These are phyloP conservation scores for Parnassius smintheus DNA, from an alignment of 2,888 invertebrate species.

Conservation along the genomic window DNA sequence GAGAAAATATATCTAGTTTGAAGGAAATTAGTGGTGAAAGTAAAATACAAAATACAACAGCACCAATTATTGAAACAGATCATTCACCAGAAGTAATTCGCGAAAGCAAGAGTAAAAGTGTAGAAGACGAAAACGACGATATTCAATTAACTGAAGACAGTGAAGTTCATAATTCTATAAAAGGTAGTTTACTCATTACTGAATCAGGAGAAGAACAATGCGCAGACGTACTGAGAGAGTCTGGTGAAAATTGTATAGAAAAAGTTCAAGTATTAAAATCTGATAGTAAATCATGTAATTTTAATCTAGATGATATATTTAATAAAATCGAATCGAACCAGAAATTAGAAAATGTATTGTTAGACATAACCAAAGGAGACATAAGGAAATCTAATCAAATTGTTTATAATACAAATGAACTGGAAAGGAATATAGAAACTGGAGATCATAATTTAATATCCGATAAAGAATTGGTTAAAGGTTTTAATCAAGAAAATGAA, in stretches of 20 bases:
- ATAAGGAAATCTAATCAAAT: not conserved
- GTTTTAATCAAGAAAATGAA: not conserved
- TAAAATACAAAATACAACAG: not conserved
- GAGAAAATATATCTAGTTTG: not conserved
- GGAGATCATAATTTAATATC: not conserved
- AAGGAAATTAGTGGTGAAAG: not conserved
- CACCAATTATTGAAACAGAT: not conserved
- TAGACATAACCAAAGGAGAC: not conserved
- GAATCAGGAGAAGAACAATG: not conserved
- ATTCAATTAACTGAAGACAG: not conserved
- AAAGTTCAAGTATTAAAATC: not conserved
- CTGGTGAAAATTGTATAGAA: too few relatives aligned
- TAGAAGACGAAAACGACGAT: slow-evolving; percentile 1
- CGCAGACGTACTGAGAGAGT: not conserved
- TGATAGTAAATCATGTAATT: not conserved
- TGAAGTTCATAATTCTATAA: not conserved
- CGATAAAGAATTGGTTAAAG: not conserved
- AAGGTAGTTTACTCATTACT: not conserved
- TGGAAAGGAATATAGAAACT: not conserved
- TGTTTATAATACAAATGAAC: not conserved
- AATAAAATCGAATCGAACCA: not conserved
- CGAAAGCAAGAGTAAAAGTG: not conserved
- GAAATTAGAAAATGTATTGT: not conserved
- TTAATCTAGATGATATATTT: not conserved
- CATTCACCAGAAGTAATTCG: not conserved